Evolutionary conservation across 2,797 vertebrate genomes (phyloP).

Genomic region (Stomatorhinus walkeri): DNA sequence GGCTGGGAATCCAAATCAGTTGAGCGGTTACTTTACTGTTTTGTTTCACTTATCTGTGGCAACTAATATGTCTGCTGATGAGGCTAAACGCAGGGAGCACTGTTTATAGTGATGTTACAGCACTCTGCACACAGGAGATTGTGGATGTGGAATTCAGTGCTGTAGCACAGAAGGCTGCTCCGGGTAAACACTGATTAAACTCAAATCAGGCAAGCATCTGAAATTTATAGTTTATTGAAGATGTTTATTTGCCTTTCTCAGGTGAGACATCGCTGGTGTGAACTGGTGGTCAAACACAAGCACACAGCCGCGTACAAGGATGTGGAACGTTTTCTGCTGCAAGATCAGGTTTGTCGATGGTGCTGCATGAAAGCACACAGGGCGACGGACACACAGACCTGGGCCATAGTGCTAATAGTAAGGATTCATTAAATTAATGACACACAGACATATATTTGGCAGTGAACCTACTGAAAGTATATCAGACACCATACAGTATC

Average conservation of each 20-base stretch:
- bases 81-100: background rate
- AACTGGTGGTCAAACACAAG: constrained; percentile 80
- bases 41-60: background rate
- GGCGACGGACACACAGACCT: background rate
- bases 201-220: background rate
- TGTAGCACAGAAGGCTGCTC: background rate
- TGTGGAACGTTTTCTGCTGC: constrained; percentile 75
- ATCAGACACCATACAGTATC: background rate
- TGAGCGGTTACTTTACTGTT: background rate
- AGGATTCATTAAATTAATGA: background rate
- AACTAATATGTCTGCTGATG: background rate
- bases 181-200: background rate
- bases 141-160: background rate
- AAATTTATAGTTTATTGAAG: background rate
- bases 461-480: background rate
- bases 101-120: background rate
- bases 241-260: constrained; percentile 39
- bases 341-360: constrained; percentile 71
- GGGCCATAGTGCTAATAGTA: background rate
- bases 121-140: background rate
- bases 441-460: background rate
- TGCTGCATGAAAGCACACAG: background rate
- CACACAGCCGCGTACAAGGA: constrained; percentile 65
- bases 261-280: constrained; percentile 95
- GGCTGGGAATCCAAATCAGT: background rate